phyloP scores from a whole-genome alignment of 2,113 vertebrate genomes.

The Tretioscincus oriximinensis region DNA sequence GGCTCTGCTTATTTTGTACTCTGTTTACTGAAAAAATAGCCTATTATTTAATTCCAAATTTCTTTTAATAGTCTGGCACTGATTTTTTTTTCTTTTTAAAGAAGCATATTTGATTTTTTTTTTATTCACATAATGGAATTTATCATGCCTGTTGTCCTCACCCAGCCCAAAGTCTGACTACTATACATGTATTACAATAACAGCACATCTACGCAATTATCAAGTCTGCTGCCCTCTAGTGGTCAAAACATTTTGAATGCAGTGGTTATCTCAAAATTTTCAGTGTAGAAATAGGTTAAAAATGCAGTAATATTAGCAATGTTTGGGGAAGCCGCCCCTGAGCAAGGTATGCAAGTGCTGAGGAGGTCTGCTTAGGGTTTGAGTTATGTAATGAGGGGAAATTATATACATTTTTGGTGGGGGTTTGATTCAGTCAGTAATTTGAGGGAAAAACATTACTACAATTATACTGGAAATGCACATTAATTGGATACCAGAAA shows the following conservation, averaged over 20 bases:
- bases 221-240: background rate
- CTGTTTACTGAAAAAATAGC: background rate
- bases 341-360: too few relatives aligned
- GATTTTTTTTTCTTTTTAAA: accelerated
- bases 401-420: too few relatives aligned
- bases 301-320: background rate
- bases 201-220: background rate
- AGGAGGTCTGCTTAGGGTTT: too few relatives aligned
- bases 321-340: too few relatives aligned
- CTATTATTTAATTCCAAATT: slow-evolving; percentile 6
- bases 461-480: too few relatives aligned
- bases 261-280: background rate
- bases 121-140: background rate
- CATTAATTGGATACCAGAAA: too few relatives aligned
- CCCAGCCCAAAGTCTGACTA: background rate
- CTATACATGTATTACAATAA: background rate
- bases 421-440: too few relatives aligned
- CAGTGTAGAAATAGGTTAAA: background rate
- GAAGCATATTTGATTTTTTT: background rate
- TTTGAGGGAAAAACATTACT: too few relatives aligned
- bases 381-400: too few relatives aligned
- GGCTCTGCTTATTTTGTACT: slow-evolving; percentile 58
- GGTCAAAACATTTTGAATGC: background rate
- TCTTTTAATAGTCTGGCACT: background rate
- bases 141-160: too few relatives aligned